Percentiles rank a stretch among this genome's conserved stretches.
Evolutionary conservation across 53 echinoderm and acorn worm species (phyloP).

Genomic region (Actinopyga echinites): DNA sequence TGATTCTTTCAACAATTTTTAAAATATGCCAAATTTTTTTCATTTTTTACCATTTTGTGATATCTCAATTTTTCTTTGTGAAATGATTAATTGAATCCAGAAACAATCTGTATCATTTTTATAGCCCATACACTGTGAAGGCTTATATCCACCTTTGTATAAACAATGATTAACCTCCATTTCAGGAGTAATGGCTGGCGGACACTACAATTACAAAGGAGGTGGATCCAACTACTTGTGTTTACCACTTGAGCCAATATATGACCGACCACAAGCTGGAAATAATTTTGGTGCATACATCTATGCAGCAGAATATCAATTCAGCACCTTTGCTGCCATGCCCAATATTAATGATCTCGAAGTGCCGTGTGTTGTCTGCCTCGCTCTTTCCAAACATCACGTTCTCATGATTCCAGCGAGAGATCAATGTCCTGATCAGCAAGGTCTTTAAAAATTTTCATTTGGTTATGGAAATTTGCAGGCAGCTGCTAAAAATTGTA

Average conservation of each 20-base stretch:
- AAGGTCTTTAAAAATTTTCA: too few species aligned
- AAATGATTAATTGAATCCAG: too few species aligned
- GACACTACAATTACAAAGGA: neutral
- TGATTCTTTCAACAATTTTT: too few species aligned
- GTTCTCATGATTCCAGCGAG: slow-evolving; percentile 27
- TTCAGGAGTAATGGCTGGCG: slow-evolving; percentile 23
- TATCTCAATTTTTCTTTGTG: too few species aligned
- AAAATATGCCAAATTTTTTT: too few species aligned
- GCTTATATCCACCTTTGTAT: neutral
- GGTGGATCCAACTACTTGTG: slow-evolving; percentile 36
- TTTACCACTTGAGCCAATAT: slow-evolving; percentile 19
- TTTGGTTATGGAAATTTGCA: too few species aligned
- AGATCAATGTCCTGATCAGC: neutral
- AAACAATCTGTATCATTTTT: too few species aligned
- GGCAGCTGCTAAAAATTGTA: too few species aligned
- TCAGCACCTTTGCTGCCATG: neutral
- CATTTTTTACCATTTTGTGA: too few species aligned
- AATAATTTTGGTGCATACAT: neutral
- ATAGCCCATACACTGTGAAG: too few species aligned
- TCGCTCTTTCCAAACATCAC: neutral
- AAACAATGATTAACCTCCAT: neutral
- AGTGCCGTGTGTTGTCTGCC: neutral
- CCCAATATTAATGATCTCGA: neutral
- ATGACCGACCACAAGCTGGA: neutral
- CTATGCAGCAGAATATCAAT: slow-evolving; percentile 3